These are phyloP conservation scores for Dinocampus coccinellae DNA, from an alignment of 2,888 invertebrate genomes.

Conservation along the genomic window DNA sequence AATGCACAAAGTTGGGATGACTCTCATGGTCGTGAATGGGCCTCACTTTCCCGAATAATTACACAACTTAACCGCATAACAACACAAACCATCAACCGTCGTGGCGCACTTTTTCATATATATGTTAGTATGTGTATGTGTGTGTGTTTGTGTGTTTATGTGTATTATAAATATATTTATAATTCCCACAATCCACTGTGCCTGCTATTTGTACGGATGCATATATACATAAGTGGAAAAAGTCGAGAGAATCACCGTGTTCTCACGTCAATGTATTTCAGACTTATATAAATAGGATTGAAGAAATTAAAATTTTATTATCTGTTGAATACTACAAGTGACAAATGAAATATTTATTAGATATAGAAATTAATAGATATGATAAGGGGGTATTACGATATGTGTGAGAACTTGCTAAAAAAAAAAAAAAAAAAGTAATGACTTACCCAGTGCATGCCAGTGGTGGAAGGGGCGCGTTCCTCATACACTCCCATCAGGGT, in stretches of 20 bases:
- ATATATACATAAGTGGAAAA: slow-evolving; percentile 26
- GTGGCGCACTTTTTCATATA: background rate
- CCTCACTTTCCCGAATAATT: slow-evolving; percentile 36
- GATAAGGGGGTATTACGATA: no score
- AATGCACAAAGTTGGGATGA: slow-evolving; percentile 22
- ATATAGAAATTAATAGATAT: no score
- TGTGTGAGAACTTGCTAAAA: background rate
- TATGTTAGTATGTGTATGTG: background rate
- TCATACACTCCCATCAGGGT: slow-evolving; percentile 92
- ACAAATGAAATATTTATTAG: no score
- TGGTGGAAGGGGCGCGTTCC: slow-evolving; percentile 82
- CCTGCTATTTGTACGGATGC: no score
- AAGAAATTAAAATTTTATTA: no score
- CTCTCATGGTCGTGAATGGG: slow-evolving; percentile 11
- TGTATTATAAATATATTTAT: no score
- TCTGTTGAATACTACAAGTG: no score
- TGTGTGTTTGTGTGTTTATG: background rate
- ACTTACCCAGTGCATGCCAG: slow-evolving; percentile 93
- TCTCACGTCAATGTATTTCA: slow-evolving; percentile 29
- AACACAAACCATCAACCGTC: background rate
- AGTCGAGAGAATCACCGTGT: slow-evolving; percentile 17
- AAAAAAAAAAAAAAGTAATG: slow-evolving; percentile 27
- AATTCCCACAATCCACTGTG: slow-evolving; percentile 6
- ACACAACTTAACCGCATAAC: slow-evolving; percentile 28
- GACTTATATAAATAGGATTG: no score